Base-by-base conservation (phyloP, 2,113 vertebrate genomes). In the Cepphus grylle region DNA sequence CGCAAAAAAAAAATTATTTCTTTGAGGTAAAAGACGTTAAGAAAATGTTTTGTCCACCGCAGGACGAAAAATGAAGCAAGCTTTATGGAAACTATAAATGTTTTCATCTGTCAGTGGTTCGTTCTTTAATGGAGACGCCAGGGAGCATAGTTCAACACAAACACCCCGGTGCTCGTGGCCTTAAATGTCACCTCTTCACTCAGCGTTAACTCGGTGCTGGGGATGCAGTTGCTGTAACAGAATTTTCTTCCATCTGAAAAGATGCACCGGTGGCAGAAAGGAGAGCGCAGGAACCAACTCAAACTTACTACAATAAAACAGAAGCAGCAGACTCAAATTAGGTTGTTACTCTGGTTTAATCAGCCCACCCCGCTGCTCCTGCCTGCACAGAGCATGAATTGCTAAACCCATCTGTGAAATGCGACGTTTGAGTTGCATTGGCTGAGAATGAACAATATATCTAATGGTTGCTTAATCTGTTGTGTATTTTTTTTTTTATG, bases 1-100 rank as follows among this genome's bases (percentile, higher is more conserved):
- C 47, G 40, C 11, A 42, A 76, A 63, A 92, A 66, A 94, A 69
- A 94, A 90, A 77, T 77, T 0, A 70, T 83, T 92, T 92, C 11
- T 90, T 80, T 93, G 71, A 56, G 83, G 40, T 90, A 66, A 70
- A 88, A 52, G 79, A 25, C 86, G 50, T 77, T 94, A 69, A 49
- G n/a, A 15, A 62, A 81, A 50, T 40, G 25, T 90, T 95, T 92
- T 63, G 73, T 62, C 50, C 32, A 23, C 0, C 1, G 55, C 49
- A 86, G 45, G 70, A 66, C 70, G 79, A 90, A 61, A 81, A 88
- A 50, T 26, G 34, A 90, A 83, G 79, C 8, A 62, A 67, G 29
- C 21, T 88, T 80, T 85, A 73, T 62, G 59, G 73, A 71, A 93
- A 5, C 36, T 15, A 8, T 67, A 80, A 91, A 23, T 47, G 47